Base-by-base conservation (phyloP, 1,140 invertebrate species). In the Mycetomoellerius zeteki region DNA sequence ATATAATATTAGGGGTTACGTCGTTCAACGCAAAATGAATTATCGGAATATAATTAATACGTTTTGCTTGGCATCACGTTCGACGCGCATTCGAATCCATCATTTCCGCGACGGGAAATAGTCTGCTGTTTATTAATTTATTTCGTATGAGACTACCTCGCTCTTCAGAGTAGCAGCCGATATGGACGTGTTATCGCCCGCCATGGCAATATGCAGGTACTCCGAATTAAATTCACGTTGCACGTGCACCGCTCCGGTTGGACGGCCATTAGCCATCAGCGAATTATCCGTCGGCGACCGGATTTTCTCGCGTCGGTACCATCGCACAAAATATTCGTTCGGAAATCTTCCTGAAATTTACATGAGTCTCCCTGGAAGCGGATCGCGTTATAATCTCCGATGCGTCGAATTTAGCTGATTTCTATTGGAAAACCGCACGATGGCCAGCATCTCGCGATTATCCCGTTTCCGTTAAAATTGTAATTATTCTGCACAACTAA, bases 311-410 rank as follows among this genome's bases (percentile, higher is more conserved):
- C 71, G 33, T 33, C 78, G 56, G 19, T 76, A 43, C 65, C 52
- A 69, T 52, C 27, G 37, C 71, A 37, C 89, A 75, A 90, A 85
- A 90, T 90, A 85, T 90, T 90, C 80, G 33, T 30, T 50, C 33
- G 60, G 10, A 73, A 50, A 88, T 90, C 86, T 90, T 88, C 47
- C 80, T 90, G 86, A 90, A 90, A 90, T 90, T 90, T 90, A 90
- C 89, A 90, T 90, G 89, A 90, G 76, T 77, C 69, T 27, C 47
- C 14, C 69, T 76, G 76, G 24, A 82, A 86, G 84, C 82, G 60
- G 73, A 86, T 89, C 76, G 73, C 24, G 72, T 90, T 54, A 82
- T 90, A 89, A 90, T 90, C 71, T 64, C 56, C 56, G 21, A 19
- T 24, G 69, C 54, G 71, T 69, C 33, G 67, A 80, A 72, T 76